Evolutionary conservation across 2,113 vertebrate species (phyloP), one percentile per base, ranked within the genome.

Genomic region (Mugil cephalus): DNA sequence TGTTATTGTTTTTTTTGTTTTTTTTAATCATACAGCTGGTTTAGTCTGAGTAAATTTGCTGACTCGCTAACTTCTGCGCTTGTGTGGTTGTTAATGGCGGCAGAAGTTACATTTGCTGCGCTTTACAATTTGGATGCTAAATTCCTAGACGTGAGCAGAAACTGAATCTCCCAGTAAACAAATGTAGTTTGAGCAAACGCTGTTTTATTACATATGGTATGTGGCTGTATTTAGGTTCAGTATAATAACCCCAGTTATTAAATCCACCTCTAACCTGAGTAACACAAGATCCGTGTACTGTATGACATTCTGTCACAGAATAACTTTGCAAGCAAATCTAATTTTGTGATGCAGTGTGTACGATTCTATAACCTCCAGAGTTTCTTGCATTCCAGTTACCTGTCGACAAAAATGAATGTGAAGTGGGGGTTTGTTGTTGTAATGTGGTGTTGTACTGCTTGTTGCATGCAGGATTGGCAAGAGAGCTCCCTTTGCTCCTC

Each of bases 401-500:
- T 94, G 94, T 94, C 94, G 93, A 95, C 93, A 95, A 91, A 95
- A 93, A 94, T 88, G 67, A 70, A 75, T 66, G 93, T 94, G 92
- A 95, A 81, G 93, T 95, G 89, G 93, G n/a, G 91, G 91, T 94
- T 93, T 96, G 94, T 95, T 92, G 92, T 93, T 95, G 92, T 97
- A 94, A 95, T 94, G 93, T 94, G 93, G 85, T 96, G 90, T 95
- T 95, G 95, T 95, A 93, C 95, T 96, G 95, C 95, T 96, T 96
- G 95, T 97, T 98, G 97, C 96, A 98, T 98, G 96, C 94, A 95
- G 96, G 96, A 97, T 95, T 95, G 95, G 94, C 95, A 94, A 93
- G 91, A 90, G 82, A 95, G 83, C 95, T 94, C 88, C 94, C 90
- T 95, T 95, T 93, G 82, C 91, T 94, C 94, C 92, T 93, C 89